Evolutionary conservation across 2,888 invertebrate species (phyloP), one percentile per base, ranked within the genome.

Genomic region (Torymus texanus): DNA sequence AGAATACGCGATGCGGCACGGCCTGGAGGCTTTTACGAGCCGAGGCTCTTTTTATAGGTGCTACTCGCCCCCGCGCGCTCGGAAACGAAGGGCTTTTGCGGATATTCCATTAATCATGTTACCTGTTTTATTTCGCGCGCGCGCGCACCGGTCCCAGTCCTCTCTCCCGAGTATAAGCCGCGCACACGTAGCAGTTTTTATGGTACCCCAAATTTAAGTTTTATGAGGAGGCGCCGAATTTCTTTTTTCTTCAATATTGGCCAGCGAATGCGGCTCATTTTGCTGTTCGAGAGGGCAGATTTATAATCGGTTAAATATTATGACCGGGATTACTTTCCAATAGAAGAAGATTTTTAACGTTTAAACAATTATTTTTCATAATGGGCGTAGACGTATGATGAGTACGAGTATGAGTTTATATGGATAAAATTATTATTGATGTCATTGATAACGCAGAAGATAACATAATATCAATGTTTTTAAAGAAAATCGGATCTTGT

Each of bases 41-140:
- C 66, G 63, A 56, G 70, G 72, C 65, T 61, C 68, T 65, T 74
- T 77, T 73, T 74, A 70, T 65, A n/a, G 53, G 66, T 10, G 51
- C 58, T 29, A 29, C 29, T 29, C 29, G 29, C 29, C 29, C 2
- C 59, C 55, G 16, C 21, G 16, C 21, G 16, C 58, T 56, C 75
- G 59, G 16, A 29, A 61, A n/a, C 79, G 71, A 75, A 70, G 41
- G 66, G 75, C 75, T 72, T 67, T 76, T 71, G 51, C 62, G 41
- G 51, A 77, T 77, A 70, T 77, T 80, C 77, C 77, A 80, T 80
- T 80, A 80, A 77, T 77, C 80, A 71, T 55, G 58, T 74, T 74
- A 59, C 59, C 74, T 75, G 66, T 75, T 80, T 80, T 80, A 76
- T 77, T 74, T 74, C 50, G 59, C 71, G 29, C 61, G n/a, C 50